Evolutionary conservation across 2,888 invertebrate species (phyloP).

Genomic region (Agrilus mali): DNA sequence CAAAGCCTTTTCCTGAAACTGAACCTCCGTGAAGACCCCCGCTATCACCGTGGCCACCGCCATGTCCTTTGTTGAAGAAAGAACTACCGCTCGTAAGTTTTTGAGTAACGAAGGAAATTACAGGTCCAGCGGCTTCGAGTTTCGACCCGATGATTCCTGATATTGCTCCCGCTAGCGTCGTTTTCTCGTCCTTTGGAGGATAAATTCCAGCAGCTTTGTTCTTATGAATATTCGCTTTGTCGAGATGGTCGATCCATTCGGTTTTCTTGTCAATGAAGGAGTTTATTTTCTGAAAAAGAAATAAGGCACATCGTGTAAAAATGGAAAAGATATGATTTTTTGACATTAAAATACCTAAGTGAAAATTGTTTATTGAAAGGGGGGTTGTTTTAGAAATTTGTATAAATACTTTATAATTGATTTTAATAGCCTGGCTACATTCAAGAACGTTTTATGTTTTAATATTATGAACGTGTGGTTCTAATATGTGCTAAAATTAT

Average conservation of each 20-base stretch:
- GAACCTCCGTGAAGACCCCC: constrained; percentile 18
- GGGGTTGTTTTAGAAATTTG: no score
- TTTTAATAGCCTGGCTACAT: no score
- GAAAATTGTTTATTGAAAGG: no score
- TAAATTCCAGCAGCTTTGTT: constrained; percentile 65
- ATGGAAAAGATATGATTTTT: no score
- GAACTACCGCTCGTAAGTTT: constrained; percentile 44
- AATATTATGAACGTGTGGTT: no score
- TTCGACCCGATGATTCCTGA: constrained; percentile 59
- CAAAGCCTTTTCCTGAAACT: constrained; percentile 8
- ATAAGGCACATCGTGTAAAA: not conserved
- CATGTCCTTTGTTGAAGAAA: constrained; percentile 29
- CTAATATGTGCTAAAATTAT: no score
- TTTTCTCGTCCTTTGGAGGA: constrained; percentile 37
- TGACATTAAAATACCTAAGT: no score
- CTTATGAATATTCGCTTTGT: constrained; percentile 60
- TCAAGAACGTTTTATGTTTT: no score
- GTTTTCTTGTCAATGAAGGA: constrained; percentile 71
- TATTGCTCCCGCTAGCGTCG: constrained; percentile 50
- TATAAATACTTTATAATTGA: no score
- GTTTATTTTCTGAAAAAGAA: constrained; percentile 61
- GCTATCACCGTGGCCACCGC: constrained; percentile 28
- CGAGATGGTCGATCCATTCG: constrained; percentile 52
- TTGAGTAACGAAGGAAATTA: constrained; percentile 52
- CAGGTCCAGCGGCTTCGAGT: constrained; percentile 36